A percentile compares a stretch with the other conserved stretches of the same genome.
Conservation (phyloP, 2,888 invertebrate species). For the Pyrgus malvae region DNA sequence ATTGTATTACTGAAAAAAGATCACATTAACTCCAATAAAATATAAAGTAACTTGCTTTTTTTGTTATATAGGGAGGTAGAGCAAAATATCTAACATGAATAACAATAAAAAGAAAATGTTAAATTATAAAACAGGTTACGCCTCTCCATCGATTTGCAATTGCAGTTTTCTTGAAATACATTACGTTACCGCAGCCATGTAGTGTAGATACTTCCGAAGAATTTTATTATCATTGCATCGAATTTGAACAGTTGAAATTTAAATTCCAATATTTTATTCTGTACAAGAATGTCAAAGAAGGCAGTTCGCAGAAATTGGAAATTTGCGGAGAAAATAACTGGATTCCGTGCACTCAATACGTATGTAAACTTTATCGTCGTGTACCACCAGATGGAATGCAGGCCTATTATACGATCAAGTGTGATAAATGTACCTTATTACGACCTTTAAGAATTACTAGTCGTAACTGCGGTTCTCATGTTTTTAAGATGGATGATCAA, state of each 20-base stretch:
- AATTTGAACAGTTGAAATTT: not conserved
- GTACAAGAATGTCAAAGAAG: not conserved
- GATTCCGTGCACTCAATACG: not conserved
- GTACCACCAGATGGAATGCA: constrained; percentile 19
- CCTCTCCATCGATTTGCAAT: too few relatives aligned
- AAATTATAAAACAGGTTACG: too few relatives aligned
- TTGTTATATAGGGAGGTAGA: too few relatives aligned
- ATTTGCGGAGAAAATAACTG: constrained; percentile 21
- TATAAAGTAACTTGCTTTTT: too few relatives aligned
- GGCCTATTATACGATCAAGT: constrained; percentile 18
- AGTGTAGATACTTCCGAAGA: too few relatives aligned
- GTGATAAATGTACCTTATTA: constrained; percentile 14
- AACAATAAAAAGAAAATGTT: too few relatives aligned
- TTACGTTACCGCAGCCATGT: too few relatives aligned
- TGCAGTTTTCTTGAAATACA: too few relatives aligned
- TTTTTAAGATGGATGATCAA: not conserved
- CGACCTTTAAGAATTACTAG: not conserved
- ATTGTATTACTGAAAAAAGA: too few relatives aligned
- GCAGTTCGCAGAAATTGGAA: constrained; percentile 12
- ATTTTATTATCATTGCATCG: not conserved
- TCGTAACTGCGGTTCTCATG: not conserved
- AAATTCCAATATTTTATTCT: not conserved
- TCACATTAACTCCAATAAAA: too few relatives aligned
- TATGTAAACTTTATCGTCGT: not conserved
- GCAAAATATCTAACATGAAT: too few relatives aligned